These are phyloP conservation scores for Ischnura elegans DNA, from an alignment of 2,888 invertebrate genomes.

Conservation along the genomic window DNA sequence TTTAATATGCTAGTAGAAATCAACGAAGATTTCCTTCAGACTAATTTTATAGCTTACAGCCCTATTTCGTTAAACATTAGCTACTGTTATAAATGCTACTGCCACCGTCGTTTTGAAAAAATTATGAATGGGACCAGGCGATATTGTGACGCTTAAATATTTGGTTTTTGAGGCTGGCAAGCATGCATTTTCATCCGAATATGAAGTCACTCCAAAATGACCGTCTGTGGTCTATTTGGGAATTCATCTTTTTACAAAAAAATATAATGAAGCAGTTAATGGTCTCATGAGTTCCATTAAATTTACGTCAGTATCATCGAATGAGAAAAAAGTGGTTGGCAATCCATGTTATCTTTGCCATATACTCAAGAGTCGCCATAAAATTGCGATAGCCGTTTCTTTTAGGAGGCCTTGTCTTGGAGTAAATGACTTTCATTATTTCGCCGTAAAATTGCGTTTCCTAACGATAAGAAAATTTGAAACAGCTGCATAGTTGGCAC, in stretches of 20 bases:
- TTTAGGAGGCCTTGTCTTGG: background rate
- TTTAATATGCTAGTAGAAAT: too few relatives aligned
- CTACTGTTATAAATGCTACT: too few relatives aligned
- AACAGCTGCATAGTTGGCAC: background rate
- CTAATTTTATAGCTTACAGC: too few relatives aligned
- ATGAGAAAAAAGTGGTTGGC: background rate
- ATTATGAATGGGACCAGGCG: too few relatives aligned
- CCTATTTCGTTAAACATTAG: too few relatives aligned
- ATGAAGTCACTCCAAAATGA: background rate
- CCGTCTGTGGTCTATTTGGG: background rate
- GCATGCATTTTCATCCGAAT: background rate
- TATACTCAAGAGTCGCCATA: background rate
- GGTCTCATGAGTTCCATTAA: background rate
- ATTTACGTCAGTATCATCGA: background rate
- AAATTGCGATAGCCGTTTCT: background rate
- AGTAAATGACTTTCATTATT: background rate
- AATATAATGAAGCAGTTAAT: background rate
- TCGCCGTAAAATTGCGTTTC: background rate
- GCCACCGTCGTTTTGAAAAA: too few relatives aligned
- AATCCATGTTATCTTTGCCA: background rate
- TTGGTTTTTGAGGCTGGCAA: too few relatives aligned
- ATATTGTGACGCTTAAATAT: too few relatives aligned
- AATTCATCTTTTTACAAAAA: background rate
- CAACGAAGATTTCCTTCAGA: too few relatives aligned
- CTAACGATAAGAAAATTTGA: background rate